These are phyloP conservation scores for Protosalanx chinensis DNA, from an alignment of 2,797 vertebrate species.

Conservation along the genomic window DNA sequence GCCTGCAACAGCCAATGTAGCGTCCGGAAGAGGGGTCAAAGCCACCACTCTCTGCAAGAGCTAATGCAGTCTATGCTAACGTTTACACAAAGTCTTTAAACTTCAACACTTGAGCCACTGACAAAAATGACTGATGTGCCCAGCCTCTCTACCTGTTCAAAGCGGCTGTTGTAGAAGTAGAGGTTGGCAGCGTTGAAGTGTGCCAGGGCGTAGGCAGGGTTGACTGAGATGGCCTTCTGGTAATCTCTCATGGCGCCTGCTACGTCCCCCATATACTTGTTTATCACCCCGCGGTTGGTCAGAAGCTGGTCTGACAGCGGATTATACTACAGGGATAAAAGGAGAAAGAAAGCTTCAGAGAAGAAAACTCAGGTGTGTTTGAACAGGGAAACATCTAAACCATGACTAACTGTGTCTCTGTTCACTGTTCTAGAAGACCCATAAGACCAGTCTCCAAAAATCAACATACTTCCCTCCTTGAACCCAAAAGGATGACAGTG, in stretches of 20 bases:
- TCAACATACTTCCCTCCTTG: too few species aligned
- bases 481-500: not conserved
- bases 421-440: too few species aligned
- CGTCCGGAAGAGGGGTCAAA: too few species aligned
- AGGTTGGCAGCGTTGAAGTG: constrained; percentile 78
- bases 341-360: too few species aligned
- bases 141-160: constrained; percentile 67
- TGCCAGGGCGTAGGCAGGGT: constrained; percentile 67
- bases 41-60: not conserved
- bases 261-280: constrained; percentile 73
- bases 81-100: not conserved
- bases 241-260: constrained; percentile 75
- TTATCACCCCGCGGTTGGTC: constrained; percentile 76
- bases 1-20: constrained; percentile 58
- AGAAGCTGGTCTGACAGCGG: constrained; percentile 55
- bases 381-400: too few species aligned
- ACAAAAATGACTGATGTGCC: not conserved
- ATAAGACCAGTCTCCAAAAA: too few species aligned
- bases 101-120: not conserved
- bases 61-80: not conserved
- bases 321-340: constrained; percentile 28
- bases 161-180: constrained; percentile 74
- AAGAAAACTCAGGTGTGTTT: too few species aligned
- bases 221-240: constrained; percentile 67
- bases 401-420: too few species aligned